phyloP scores from a whole-genome alignment of 2,888 invertebrate species.

The Leptopilina myrica region DNA sequence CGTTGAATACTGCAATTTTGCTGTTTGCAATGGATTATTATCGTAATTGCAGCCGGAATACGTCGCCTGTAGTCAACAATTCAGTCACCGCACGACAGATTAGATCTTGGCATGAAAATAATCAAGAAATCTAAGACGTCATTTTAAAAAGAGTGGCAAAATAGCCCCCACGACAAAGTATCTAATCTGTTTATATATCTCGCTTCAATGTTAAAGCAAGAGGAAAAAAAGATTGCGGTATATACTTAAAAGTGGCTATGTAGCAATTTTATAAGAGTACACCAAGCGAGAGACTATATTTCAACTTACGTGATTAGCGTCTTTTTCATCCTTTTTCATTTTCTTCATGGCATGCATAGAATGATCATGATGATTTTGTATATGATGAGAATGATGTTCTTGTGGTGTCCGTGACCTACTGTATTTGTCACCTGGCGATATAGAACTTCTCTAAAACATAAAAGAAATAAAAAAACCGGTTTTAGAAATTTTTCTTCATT shows the following conservation, averaged over 20 bases:
- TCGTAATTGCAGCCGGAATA: slow-evolving; percentile 22
- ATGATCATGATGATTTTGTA: slow-evolving; percentile 74
- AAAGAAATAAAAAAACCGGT: slow-evolving; percentile 38
- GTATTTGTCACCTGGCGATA: slow-evolving; percentile 92
- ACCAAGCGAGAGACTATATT: slow-evolving; percentile 24
- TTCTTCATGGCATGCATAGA: slow-evolving; percentile 80
- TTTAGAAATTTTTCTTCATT: slow-evolving; percentile 4
- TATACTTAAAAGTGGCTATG: not conserved
- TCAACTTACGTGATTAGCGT: slow-evolving; percentile 86
- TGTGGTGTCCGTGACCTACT: slow-evolving; percentile 86
- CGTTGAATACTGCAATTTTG: slow-evolving; percentile 34
- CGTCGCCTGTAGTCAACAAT: slow-evolving; percentile 16
- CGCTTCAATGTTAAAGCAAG: slow-evolving; percentile 11
- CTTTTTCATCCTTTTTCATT: slow-evolving; percentile 89
- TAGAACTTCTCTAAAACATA: slow-evolving; percentile 86
- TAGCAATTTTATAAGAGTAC: slow-evolving; percentile 21
- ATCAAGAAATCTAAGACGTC: slow-evolving; percentile 38
- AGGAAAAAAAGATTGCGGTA: not conserved
- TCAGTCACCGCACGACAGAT: not conserved
- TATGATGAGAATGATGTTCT: slow-evolving; percentile 82
- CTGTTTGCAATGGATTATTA: slow-evolving; percentile 29
- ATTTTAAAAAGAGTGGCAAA: slow-evolving; percentile 32
- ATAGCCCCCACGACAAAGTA: slow-evolving; percentile 24
- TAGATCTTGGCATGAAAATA: slow-evolving; percentile 23
- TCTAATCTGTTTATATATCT: not conserved